Percentiles rank a stretch among this genome's conserved stretches.
Evolutionary conservation across 64 coral and sea anemone genomes (phyloP).

Genomic region (Actinia equina): DNA sequence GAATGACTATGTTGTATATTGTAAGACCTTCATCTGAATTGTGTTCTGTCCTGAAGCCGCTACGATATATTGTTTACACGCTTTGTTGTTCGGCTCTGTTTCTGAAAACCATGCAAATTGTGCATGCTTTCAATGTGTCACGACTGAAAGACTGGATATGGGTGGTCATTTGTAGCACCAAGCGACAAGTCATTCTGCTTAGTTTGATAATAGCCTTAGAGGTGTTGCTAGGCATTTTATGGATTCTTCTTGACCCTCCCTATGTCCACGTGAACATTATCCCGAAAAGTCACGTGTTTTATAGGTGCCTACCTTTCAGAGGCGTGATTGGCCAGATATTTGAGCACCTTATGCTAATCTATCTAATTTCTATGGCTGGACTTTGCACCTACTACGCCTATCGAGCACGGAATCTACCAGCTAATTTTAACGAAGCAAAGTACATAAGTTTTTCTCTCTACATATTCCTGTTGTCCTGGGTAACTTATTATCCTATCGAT

Average conservation of each 20-base stretch:
- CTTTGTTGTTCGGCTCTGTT: slow-evolving; percentile 43
- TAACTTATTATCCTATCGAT: slow-evolving; percentile 47
- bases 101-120: slow-evolving; percentile 44
- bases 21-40: slow-evolving; percentile 18
- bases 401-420: slow-evolving; percentile 50
- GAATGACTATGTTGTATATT: slow-evolving; percentile 15
- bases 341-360: not conserved
- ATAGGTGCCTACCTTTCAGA: slow-evolving; percentile 26
- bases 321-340: not conserved
- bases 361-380: slow-evolving; percentile 11
- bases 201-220: not conserved
- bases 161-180: not conserved
- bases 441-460: slow-evolving; percentile 68
- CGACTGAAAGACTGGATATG: not conserved
- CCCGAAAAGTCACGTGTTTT: slow-evolving; percentile 27
- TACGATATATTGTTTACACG: slow-evolving; percentile 34
- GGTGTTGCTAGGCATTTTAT: not conserved
- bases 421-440: slow-evolving; percentile 72
- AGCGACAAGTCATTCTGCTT: slow-evolving; percentile 18
- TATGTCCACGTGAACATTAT: not conserved
- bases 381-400: slow-evolving; percentile 55
- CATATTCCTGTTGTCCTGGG: slow-evolving; percentile 36
- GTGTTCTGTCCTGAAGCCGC: no score
- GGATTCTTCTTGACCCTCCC: slow-evolving; percentile 51
- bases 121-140: slow-evolving; percentile 41